Evolutionary conservation across 2,113 vertebrate species (phyloP), one percentile per base, ranked within the genome.

Genomic region (Mus spicilegus): DNA sequence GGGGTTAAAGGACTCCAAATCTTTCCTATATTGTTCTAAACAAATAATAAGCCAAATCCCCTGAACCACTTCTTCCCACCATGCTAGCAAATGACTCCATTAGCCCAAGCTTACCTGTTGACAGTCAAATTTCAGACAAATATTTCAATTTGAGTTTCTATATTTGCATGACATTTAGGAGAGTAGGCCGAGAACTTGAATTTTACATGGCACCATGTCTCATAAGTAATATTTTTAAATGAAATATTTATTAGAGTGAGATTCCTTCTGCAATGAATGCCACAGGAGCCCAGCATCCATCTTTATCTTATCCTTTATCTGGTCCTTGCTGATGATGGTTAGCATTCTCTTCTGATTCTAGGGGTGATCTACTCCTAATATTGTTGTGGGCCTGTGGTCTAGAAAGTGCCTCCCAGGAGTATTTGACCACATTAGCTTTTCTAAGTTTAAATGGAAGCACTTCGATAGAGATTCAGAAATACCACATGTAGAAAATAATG

Each of bases 221-320:
- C 46, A 73, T 39, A 54, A 93, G 77, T 8, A 85, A 86, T 56
- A 54, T 46, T 94, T 90, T 86, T 28, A 77, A 87, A 69, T 86
- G 46, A 92, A 89, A 51, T 72, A 78, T 61, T 22, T 90, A 17
- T 65, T 81, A 46, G 67, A 87, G n/a, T 80, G n/a, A 63, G 26
- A 85, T 78, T n/a, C 12, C 42, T 90, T 95, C 51, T 80, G 61
- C 61, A 76, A 67, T 87, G 36, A 96, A 51, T 95, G 85, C 5
- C 19, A 78, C 2, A 90, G 46, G 46, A 95, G 24, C 54, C 10
- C 2, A 49, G 46, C 5, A 3, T 46, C 30, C 42, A 69, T 96
- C 95, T 88, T 77, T 56, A 56, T 76, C 46, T 82, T 85, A 4
- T 65, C 75, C 11, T 97, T 81, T 91, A n/a, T 80, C 81, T 82